These are phyloP conservation scores for Actinemys pallida DNA, from an alignment of 2,113 vertebrate genomes.

Conservation along the genomic window DNA sequence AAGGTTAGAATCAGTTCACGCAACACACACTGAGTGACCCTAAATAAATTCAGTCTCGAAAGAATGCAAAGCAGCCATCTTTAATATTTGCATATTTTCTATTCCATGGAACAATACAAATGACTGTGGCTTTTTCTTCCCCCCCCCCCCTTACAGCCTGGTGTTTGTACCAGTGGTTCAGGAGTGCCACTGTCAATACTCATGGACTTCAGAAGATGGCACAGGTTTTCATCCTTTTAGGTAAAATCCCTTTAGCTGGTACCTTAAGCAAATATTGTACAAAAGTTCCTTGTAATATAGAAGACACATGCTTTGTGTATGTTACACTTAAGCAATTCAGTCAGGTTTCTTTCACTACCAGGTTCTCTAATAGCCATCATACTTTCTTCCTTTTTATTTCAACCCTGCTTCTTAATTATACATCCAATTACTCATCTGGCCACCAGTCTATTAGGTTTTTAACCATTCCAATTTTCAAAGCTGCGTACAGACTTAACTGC, in stretches of 20 bases:
- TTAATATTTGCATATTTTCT: neutral
- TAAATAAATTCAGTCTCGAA: neutral
- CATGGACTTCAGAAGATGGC: neutral
- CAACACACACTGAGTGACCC: too few species aligned
- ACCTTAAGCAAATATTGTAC: neutral
- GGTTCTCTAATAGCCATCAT: neutral
- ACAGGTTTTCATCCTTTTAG: neutral
- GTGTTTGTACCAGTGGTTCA: neutral
- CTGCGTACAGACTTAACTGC: neutral
- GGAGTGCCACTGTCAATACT: neutral
- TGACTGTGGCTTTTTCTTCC: neutral
- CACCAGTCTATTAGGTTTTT: fast-evolving
- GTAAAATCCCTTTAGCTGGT: neutral
- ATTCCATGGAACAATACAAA: neutral
- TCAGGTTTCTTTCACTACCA: neutral
- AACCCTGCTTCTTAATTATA: neutral
- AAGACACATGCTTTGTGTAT: neutral
- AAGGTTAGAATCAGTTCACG: neutral
- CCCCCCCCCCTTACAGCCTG: neutral
- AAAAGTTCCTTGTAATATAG: neutral
- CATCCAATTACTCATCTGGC: neutral
- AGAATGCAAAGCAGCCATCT: neutral
- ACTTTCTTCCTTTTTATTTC: neutral
- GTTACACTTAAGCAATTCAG: neutral
- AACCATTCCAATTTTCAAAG: neutral